Percentiles rank a stretch among this genome's conserved stretches.
Evolutionary conservation across 2,797 vertebrate species (phyloP).

Genomic region (Hirundo rustica): DNA sequence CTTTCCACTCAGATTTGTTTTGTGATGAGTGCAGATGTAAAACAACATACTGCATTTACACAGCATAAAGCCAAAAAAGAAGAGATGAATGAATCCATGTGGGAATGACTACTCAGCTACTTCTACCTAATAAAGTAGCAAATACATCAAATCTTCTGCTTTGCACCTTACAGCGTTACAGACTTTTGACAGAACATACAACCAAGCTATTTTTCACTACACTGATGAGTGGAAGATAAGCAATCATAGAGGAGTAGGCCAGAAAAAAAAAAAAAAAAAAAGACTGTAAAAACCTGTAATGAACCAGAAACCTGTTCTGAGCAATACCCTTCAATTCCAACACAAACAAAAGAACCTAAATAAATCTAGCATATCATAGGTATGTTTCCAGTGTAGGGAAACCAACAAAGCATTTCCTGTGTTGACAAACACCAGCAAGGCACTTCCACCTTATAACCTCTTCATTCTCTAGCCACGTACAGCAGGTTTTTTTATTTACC

Average conservation of each 20-base stretch:
- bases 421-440: neutral
- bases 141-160: neutral
- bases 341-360: neutral
- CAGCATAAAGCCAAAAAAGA: neutral
- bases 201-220: neutral
- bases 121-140: neutral
- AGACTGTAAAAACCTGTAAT: neutral
- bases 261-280: neutral
- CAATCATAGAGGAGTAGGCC: neutral
- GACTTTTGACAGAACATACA: neutral
- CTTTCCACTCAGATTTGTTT: neutral
- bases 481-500: neutral
- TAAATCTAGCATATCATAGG: neutral
- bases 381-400: neutral
- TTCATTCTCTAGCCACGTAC: neutral
- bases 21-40: neutral
- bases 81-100: neutral
- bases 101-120: neutral
- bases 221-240: neutral
- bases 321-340: neutral
- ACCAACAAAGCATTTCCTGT: neutral
- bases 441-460: neutral
- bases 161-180: neutral
- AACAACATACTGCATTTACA: neutral
- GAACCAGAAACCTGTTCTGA: neutral